Conservation (phyloP, 2,888 invertebrate genomes). For the Dysmachus trigonus region DNA sequence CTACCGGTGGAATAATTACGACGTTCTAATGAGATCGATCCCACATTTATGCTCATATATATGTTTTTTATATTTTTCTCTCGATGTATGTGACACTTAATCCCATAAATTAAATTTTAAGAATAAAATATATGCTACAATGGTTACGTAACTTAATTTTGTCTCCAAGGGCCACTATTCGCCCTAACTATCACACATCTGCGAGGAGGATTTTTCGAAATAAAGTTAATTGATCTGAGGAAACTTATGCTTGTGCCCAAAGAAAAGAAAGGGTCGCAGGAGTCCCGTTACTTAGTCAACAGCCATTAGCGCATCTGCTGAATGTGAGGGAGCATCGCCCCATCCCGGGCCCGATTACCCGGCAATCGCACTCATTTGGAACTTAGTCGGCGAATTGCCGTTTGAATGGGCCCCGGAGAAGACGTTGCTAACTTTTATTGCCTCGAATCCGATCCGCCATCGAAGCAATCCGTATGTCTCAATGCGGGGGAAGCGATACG, state of each 20-base stretch:
- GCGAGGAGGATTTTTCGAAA: not conserved
- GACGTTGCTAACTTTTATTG: slow-evolving; percentile 23
- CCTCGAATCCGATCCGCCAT: slow-evolving; percentile 2
- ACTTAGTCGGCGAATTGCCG: not conserved
- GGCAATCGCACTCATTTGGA: slow-evolving; percentile 6
- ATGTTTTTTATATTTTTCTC: too few species aligned
- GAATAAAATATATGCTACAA: not conserved
- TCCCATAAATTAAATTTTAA: too few species aligned
- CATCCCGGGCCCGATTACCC: not conserved
- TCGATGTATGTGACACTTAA: too few species aligned
- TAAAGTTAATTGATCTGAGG: not conserved
- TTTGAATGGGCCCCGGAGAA: slow-evolving; percentile 1
- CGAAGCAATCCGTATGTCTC: not conserved
- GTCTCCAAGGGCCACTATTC: not conserved
- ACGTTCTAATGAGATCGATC: too few species aligned
- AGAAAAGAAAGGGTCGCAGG: not conserved
- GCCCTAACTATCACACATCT: not conserved
- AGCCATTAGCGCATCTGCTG: not conserved
- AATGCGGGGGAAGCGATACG: not conserved
- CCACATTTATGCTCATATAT: too few species aligned
- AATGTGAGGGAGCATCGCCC: not conserved
- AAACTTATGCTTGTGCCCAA: not conserved
- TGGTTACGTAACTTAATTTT: not conserved
- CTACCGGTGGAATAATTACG: too few species aligned
- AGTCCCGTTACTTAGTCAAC: not conserved